Base-by-base conservation (phyloP, 2,113 vertebrate species). In the Chascanopsetta lugubris region DNA sequence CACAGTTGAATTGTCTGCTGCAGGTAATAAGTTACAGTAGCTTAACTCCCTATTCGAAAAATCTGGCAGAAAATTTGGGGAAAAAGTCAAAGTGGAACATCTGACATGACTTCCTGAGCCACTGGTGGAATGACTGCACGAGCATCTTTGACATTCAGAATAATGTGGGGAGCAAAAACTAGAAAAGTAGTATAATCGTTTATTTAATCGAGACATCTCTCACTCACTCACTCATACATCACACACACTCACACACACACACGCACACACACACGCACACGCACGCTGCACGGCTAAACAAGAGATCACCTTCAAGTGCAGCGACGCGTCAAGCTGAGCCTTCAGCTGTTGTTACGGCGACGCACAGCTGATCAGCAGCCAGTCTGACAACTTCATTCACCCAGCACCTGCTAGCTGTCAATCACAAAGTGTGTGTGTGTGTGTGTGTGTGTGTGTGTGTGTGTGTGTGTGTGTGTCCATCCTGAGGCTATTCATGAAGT, bases 341-440 rank as follows among this genome's bases (percentile, higher is more conserved):
- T 82, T 79, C 27, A 63, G 78, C 87, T 89, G 88, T 86, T 88
- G 84, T 85, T 89, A 84, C 73, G 49, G 86, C 80, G 87, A 86
- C 78, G 73, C 55, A 56, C 77, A 86, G 89, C 80, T 90, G 91
- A 87, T 85, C 73, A 72, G 66, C 87, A 85, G 82, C 83, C 82
- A 55, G 60, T 61, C 73, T 94, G 92, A 93, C 91, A 90, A 87
- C 90, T 86, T 85, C 84, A 93, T 93, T 91, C 73, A 86, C 85
- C 84, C 72, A 86, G 92, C 94, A 94, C 91, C 94, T 92, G 93
- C 91, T 90, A 85, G 92, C 92, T 94, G 94, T 93, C 92, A 93
- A 88, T 94, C 93, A 92, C 79, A 50, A 60, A 61, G 67, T 26
- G 40, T 56, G 26, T 25, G 36, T 56, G 40, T 49, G n/a, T n/a